Percentiles rank a stretch among this genome's conserved stretches.
These are phyloP conservation scores for Procavia capensis DNA, from an alignment of 2,113 vertebrate species.

Conservation along the genomic window DNA sequence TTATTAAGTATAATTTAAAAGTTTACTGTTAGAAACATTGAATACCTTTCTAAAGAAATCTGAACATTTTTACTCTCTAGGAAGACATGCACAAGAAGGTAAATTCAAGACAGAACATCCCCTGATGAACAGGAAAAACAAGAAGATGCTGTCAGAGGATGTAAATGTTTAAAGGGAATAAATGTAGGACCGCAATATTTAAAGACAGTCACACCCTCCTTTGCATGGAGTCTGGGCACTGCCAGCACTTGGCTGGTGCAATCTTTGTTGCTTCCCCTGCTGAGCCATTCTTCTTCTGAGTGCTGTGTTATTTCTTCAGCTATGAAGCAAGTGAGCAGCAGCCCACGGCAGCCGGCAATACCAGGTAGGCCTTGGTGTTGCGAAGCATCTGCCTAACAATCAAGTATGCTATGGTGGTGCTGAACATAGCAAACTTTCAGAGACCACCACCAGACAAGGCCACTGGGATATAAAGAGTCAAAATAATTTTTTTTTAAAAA, in stretches of 20 bases:
- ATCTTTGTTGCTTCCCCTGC: background rate
- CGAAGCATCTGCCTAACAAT: background rate
- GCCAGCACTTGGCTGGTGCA: background rate
- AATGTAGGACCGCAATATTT: background rate
- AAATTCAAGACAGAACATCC: background rate
- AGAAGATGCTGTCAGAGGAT: background rate
- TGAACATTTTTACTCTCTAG: background rate
- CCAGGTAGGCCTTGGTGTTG: background rate
- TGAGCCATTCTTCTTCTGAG: background rate
- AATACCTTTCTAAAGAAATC: slow-evolving; percentile 10
- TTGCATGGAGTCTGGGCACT: background rate
- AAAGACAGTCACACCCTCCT: background rate
- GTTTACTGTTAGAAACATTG: background rate
- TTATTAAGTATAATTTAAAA: slow-evolving; percentile 9
- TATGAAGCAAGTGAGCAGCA: background rate
- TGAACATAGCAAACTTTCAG: background rate
- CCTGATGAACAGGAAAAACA: slow-evolving; percentile 29
- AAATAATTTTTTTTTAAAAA: slow-evolving; percentile 17
- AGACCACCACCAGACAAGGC: background rate
- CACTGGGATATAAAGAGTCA: background rate
- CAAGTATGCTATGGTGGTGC: background rate
- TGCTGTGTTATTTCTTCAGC: background rate
- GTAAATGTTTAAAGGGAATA: background rate
- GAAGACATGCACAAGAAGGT: background rate
- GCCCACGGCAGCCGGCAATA: background rate